Base-by-base conservation (phyloP, 2,888 invertebrate genomes). In the Pocota personata region DNA sequence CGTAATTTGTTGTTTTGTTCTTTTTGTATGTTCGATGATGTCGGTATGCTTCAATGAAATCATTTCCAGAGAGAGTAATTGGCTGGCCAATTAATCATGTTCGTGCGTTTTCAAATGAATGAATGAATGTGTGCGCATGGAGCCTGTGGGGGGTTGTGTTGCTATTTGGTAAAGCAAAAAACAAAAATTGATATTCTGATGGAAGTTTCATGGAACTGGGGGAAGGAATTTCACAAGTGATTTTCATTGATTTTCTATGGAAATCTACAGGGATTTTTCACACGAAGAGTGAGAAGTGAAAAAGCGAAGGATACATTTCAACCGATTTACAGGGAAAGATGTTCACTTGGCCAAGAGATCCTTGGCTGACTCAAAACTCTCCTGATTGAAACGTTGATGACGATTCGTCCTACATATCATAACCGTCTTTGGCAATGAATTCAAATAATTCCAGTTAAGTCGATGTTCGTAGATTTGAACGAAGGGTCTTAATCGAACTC, bases 81-180 rank as follows among this genome's bases (percentile, higher is more conserved):
- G 84, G 84, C 58, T 76, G 69, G 32, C 75, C 80, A 84, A 84
- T 84, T 84, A 84, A 84, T 84, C 80, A 84, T 79, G 84, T 84
- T 84, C 71, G 69, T 79, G 75, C 35, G 79, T 75, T 80, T 52
- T 58, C 43, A 48, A 66, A 64, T 55, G 43, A 67, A 71, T 71
- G 46, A n/a, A n/a, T 66, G 43, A 37, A 12, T 75, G 64, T 64
- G 30, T 48, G 52, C 32, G 30, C 27, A 55, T 43, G 55, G 30
- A 69, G n/a, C 4, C 12, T 32, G 32, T 7, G 7, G n/a, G 16
- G 14, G 14, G 6, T n/a, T 1, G 0, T 40, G 19, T 1, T 10
- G 16, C 19, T 21, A 12, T 4, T 21, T 40, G 12, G 35, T 19
- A 27, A 8, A 43, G 5, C 6, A 12, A n/a, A 12, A 12, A 1